These are phyloP conservation scores for Vanessa atalanta DNA, from an alignment of 1,140 invertebrate species.

Conservation along the genomic window DNA sequence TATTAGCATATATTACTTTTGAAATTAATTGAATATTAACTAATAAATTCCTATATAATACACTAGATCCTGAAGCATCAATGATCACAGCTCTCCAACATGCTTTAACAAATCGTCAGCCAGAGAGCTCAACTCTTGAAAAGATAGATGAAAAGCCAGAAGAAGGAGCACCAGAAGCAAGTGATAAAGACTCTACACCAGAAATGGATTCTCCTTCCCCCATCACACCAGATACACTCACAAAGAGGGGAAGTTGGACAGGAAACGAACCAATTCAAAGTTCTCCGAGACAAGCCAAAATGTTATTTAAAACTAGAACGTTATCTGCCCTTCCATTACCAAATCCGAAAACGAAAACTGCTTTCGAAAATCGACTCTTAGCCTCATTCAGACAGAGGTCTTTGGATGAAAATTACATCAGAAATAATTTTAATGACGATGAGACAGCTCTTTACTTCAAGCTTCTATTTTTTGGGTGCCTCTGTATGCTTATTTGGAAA, in stretches of 20 bases:
- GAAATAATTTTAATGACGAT: constrained; percentile 70
- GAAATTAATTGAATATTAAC: not conserved
- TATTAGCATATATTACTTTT: no score
- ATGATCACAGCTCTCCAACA: constrained; percentile 55
- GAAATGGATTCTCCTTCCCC: constrained; percentile 64
- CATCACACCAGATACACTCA: constrained; percentile 54
- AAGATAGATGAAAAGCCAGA: constrained; percentile 46
- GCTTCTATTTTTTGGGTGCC: constrained; percentile 73
- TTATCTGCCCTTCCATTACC: constrained; percentile 73
- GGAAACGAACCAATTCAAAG: constrained; percentile 55
- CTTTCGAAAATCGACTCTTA: constrained; percentile 69
- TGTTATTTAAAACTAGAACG: constrained; percentile 76
- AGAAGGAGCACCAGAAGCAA: constrained; percentile 53
- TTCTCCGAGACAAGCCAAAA: constrained; percentile 65
- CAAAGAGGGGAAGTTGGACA: constrained; percentile 64
- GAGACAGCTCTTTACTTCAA: constrained; percentile 78
- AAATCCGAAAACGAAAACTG: constrained; percentile 59
- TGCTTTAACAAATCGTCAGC: constrained; percentile 51
- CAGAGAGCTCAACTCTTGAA: constrained; percentile 27
- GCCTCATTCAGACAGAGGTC: constrained; percentile 72
- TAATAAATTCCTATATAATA: constrained; percentile 11
- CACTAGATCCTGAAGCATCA: constrained; percentile 67
- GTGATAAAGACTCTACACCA: constrained; percentile 63
- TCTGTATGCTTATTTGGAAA: constrained; percentile 79
- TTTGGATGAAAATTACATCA: constrained; percentile 72